Percentiles rank a stretch among this genome's conserved stretches.
Evolutionary conservation across 1,140 invertebrate species (phyloP).

Genomic region (Scaptodrosophila lebanonensis): DNA sequence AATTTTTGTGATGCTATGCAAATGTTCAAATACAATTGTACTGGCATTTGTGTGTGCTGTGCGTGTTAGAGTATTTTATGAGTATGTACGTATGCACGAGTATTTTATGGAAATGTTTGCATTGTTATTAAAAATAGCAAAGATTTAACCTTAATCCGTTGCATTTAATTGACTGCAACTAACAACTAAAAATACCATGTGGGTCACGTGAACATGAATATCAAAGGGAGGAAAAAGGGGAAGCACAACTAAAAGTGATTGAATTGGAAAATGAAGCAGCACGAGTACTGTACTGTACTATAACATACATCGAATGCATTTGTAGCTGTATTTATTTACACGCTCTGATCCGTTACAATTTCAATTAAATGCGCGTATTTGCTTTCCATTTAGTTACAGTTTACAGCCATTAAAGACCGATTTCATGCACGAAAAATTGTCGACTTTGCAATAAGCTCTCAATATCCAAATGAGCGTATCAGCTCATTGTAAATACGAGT

Average conservation of each 20-base stretch:
- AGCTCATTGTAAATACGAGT: too few relatives aligned
- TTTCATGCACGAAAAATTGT: too few relatives aligned
- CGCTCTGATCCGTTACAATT: conserved; percentile 22
- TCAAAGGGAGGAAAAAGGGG: conserved; percentile 17
- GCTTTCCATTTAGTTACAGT: conserved; percentile 31
- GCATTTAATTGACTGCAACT: conserved; percentile 70
- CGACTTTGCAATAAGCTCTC: too few relatives aligned
- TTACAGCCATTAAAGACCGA: too few relatives aligned
- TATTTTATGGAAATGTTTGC: conserved; percentile 62
- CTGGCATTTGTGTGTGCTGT: background rate
- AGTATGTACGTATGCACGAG: background rate
- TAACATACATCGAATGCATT: too few relatives aligned
- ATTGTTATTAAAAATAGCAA: conserved; percentile 66
- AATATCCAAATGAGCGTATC: too few relatives aligned
- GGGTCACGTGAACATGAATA: conserved; percentile 32
- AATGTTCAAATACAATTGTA: conserved; percentile 6
- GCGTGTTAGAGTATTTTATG: conserved; percentile 12
- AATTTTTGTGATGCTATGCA: conserved; percentile 6
- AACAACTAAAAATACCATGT: conserved; percentile 45
- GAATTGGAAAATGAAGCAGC: background rate
- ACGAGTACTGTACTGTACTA: too few relatives aligned
- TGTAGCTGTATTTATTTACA: conserved; percentile 24
- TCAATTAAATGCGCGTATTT: conserved; percentile 29
- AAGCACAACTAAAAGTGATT: too few relatives aligned
- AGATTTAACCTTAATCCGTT: conserved; percentile 61